Evolutionary conservation across 2,113 vertebrate genomes (phyloP), one percentile per base, ranked within the genome.

Genomic region (Motacilla tschutschensis): DNA sequence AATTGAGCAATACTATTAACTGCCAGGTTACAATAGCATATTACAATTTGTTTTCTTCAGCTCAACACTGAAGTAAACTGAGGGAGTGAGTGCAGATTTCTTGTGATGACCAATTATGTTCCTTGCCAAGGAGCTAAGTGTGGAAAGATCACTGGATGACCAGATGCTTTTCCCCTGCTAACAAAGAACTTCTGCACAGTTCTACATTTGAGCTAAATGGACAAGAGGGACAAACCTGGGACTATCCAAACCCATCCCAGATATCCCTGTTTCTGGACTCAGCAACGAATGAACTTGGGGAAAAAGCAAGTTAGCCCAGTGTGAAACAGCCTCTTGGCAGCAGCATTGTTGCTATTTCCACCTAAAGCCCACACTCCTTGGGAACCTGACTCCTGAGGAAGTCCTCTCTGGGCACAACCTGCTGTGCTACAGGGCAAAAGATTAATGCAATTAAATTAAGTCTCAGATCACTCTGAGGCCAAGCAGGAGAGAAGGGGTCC

Each of bases 101-200:
- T 72, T 12, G 46, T 2, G 0, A 29, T 46, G 38, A 50, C 22
- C 0, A 1, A 24, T 19, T 13, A 33, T 0, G 0, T n/a, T 35
- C 78, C 70, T 79, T 65, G 47, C 35, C 28, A 60, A 75, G 50
- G 58, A 64, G 53, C 9, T 36, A 9, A 2, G 8, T 25, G 46
- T 44, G 8, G 2, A 41, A 35, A 1, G 1, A 62, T 36, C 35
- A 12, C 57, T 26, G 20, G 15, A 57, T n/a, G 0, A 82, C 29
- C 33, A 17, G 35, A n/a, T 57, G n/a, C 43, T 54, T 54, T 71
- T 22, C 24, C 11, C 14, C n/a, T 2, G 2, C 31, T 28, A 59
- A 70, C 59, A 73, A 69, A 26, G 24, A 84, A 22, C 55, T 65
- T 26, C 25, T 31, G 17, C n/a, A 58, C 29, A n/a, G 21, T 31